Evolutionary conservation across 2,797 vertebrate genomes (phyloP).

Genomic region (Thaleichthys pacificus): DNA sequence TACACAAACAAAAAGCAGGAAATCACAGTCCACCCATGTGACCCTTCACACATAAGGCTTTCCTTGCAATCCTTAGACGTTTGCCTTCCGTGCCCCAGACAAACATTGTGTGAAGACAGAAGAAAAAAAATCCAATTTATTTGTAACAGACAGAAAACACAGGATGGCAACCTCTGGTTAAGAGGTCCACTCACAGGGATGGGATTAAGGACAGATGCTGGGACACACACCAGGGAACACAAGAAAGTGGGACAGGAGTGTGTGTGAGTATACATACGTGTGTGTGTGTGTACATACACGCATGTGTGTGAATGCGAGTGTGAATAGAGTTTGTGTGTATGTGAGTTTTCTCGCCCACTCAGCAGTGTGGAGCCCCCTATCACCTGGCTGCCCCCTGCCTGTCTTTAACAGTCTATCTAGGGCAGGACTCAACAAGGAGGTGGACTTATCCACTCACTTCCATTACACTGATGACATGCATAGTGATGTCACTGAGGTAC

Average conservation of each 20-base stretch:
- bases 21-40: neutral
- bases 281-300: neutral
- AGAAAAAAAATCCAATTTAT: slow-evolving; percentile 4
- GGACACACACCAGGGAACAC: slow-evolving; percentile 5
- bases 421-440: neutral
- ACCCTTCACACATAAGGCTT: neutral
- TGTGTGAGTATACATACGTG: neutral
- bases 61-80: neutral
- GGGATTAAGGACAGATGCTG: slow-evolving; percentile 22
- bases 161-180: neutral
- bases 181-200: neutral
- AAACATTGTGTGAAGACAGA: slow-evolving; percentile 12
- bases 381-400: neutral
- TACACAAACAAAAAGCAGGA: neutral
- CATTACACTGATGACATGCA: neutral
- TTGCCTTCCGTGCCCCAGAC: slow-evolving; percentile 17
- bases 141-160: neutral
- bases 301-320: neutral
- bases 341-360: neutral
- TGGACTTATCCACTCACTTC: neutral
- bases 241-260: slow-evolving; percentile 7
- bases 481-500: neutral
- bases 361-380: neutral
- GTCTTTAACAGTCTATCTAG: slow-evolving; percentile 4
- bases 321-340: neutral